These are phyloP conservation scores for Brachyopa scutellaris DNA, from an alignment of 2,888 invertebrate species.

Conservation along the genomic window DNA sequence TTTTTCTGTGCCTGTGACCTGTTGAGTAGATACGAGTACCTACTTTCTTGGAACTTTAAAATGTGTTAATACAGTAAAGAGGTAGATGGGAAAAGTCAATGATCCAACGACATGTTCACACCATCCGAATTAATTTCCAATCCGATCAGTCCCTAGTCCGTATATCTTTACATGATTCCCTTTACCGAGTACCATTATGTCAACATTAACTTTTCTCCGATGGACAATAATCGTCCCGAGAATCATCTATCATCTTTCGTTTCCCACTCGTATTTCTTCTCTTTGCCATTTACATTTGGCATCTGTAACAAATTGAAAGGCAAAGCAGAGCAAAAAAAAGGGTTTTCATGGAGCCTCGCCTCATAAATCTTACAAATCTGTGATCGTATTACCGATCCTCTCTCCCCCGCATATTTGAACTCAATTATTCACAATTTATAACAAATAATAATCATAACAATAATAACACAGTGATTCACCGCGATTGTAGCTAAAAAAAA, in stretches of 20 bases:
- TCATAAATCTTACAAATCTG: slow-evolving; percentile 61
- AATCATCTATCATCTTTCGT: slow-evolving; percentile 52
- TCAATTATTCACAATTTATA: slow-evolving; percentile 67
- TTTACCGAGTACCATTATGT: slow-evolving; percentile 57
- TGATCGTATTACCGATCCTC: not conserved
- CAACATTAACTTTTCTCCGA: slow-evolving; percentile 62
- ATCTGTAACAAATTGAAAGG: slow-evolving; percentile 69
- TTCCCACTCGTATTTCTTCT: slow-evolving; percentile 4
- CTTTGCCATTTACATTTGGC: slow-evolving; percentile 58
- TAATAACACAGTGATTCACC: slow-evolving; percentile 50
- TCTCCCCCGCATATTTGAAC: slow-evolving; percentile 34
- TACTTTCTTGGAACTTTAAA: not conserved
- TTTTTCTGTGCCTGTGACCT: not conserved
- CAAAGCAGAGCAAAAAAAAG: slow-evolving; percentile 29
- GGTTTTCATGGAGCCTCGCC: slow-evolving; percentile 26
- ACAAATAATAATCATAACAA: slow-evolving; percentile 68
- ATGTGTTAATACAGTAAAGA: not conserved
- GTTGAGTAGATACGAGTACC: too few relatives aligned
- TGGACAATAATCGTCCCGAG: slow-evolving; percentile 45
- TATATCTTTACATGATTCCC: slow-evolving; percentile 12
- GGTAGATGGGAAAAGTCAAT: too few relatives aligned
- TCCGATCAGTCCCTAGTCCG: slow-evolving; percentile 15
- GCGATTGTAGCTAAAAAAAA: not conserved
- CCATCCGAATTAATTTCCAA: slow-evolving; percentile 28
- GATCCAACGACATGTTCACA: slow-evolving; percentile 37